Conservation (phyloP, 2,113 vertebrate genomes). For the Epinephelus cyanopodus region DNA sequence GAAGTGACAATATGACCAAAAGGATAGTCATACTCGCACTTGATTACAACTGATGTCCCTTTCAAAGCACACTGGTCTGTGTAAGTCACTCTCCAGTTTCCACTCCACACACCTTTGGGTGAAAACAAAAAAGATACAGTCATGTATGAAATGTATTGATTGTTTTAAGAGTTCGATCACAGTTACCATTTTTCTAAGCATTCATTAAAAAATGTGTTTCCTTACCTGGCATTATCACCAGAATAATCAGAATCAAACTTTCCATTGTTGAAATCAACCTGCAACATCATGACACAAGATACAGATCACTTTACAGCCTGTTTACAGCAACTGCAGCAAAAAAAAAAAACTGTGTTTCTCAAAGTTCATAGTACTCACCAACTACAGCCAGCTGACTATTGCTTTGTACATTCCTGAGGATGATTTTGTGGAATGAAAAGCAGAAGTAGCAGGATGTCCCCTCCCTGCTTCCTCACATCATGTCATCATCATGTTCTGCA, state of each 20-base stretch:
- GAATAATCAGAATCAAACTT: constrained; percentile 37
- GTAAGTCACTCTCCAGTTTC: constrained; percentile 47
- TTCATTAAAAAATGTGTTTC: neutral
- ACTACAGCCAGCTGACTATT: neutral
- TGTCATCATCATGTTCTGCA: neutral
- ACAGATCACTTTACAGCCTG: neutral
- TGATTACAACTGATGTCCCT: constrained; percentile 57
- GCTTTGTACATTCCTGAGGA: neutral
- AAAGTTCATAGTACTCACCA: constrained; percentile 3
- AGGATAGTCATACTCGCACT: constrained; percentile 67
- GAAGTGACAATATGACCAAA: fast-evolving
- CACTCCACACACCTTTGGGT: constrained; percentile 60
- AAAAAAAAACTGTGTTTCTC: neutral
- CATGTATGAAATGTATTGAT: neutral
- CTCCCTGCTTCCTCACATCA: neutral
- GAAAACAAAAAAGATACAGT: neutral
- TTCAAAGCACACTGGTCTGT: constrained; percentile 57
- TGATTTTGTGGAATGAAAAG: constrained; percentile 44
- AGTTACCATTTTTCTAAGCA: neutral
- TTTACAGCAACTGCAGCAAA: too few relatives aligned
- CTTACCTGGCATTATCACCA: constrained; percentile 50
- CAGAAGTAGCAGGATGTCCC: constrained; percentile 44
- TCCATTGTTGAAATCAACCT: constrained; percentile 56
- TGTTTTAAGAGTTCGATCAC: neutral
- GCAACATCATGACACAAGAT: neutral